A percentile compares a stretch with the other conserved stretches of the same genome.
Conservation (phyloP, 2,797 vertebrate genomes). For the Tamandua tetradactyla region DNA sequence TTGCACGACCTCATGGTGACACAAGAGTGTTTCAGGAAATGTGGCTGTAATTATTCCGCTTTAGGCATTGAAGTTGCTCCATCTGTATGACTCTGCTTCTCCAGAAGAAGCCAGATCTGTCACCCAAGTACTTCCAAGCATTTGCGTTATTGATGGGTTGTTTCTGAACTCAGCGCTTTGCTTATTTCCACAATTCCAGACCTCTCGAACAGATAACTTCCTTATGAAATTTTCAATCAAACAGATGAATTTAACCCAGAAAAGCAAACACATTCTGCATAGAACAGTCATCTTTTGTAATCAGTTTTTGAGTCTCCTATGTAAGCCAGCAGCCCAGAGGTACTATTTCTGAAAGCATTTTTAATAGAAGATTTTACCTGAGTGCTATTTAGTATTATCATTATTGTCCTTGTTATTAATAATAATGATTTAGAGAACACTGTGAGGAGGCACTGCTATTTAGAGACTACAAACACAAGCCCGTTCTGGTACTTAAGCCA, state of each 20-base stretch:
- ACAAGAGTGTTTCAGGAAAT: not conserved
- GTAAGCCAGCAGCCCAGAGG: conserved; percentile 70
- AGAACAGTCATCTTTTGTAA: conserved; percentile 61
- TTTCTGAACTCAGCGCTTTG: not conserved
- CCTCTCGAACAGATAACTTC: not conserved
- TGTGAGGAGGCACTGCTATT: conserved; percentile 36
- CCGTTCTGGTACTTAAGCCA: conserved; percentile 31
- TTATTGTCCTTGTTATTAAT: conserved; percentile 75
- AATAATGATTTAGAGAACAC: conserved; percentile 63
- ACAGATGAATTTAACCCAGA: conserved; percentile 62
- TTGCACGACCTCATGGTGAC: not conserved
- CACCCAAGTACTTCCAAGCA: not conserved
- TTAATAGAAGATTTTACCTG: conserved; percentile 65
- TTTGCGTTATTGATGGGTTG: not conserved
- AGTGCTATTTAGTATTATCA: conserved; percentile 62
- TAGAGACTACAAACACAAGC: not conserved
- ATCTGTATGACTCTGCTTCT: not conserved
- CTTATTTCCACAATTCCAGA: not conserved
- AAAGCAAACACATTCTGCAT: conserved; percentile 68
- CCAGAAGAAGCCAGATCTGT: not conserved
- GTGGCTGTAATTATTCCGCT: not conserved
- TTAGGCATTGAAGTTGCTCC: not conserved
- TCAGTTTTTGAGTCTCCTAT: conserved; percentile 60
- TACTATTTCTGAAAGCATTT: conserved; percentile 71
- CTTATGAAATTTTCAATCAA: conserved; percentile 71